Base-by-base conservation (phyloP, 2,113 vertebrate genomes). In the rabbit (Oryctolagus cuniculus) region DNA sequence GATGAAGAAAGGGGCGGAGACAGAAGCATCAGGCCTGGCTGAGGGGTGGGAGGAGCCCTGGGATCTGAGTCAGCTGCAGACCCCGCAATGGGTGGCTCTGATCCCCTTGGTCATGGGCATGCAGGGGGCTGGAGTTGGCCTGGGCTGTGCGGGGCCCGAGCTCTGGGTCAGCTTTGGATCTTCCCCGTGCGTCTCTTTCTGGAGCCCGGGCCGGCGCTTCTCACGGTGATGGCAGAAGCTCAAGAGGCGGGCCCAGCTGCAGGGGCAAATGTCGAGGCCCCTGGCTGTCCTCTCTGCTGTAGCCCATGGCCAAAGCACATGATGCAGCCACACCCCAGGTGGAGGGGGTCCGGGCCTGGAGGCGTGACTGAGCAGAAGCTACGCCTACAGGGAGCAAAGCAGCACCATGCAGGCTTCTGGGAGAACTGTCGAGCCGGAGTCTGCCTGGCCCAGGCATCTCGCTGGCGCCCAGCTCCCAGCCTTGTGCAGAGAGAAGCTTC, bases 401-500 rank as follows among this genome's bases (percentile, higher is more conserved):
- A 8, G 67, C 29, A 6, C 66, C 66, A 31, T 11, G 25, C 27
- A 67, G 11, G 11, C n/a, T 51, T 36, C 58, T 64, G n/a, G 17
- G 1, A 79, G 93, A 89, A 19, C 66, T 74, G 24, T 16, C 9
- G 38, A 66, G 29, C 11, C 75, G 79, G 10, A 0, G 5, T 34
- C 53, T 89, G 34, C 27, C n/a, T 3, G 21, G 78, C 69, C 58
- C 0, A 0, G 38, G 24, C 44, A 55, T 5, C n/a, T 75, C 6
- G 1, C 5, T 4, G 19, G 84, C 51, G 55, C 15, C 36, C 36
- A 31, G 10, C 61, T 49, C 70, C 21, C 15, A 9, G 38, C 22
- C 73, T 0, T 0, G 0, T 1, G 21, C 0, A 1, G n/a, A 49
- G 51, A 63, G 12, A 51, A 16, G 22, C 8, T 66, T n/a, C 19